A percentile compares a stretch with the other conserved stretches of the same genome.
Conservation (phyloP, 2,888 invertebrate species). For the Invenusta paracnida region DNA sequence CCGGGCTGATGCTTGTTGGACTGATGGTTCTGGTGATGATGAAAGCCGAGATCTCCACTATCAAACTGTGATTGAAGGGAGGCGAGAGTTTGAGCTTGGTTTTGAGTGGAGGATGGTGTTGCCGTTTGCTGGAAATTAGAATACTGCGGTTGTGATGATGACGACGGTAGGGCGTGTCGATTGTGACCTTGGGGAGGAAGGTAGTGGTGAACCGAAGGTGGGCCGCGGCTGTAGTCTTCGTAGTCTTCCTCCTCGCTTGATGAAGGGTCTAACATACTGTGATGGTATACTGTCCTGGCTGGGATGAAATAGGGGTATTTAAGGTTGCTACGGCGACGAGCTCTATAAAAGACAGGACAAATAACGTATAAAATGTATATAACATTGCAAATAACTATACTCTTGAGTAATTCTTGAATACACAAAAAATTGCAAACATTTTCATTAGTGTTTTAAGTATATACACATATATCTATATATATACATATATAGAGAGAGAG, state of each 20-base stretch:
- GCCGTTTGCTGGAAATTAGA: neutral
- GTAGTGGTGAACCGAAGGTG: neutral
- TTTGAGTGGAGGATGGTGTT: neutral
- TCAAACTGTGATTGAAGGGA: neutral
- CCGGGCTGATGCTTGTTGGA: neutral
- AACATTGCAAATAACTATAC: no score
- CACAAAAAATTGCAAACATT: no score
- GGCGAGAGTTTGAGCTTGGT: no score
- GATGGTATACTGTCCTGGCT: no score
- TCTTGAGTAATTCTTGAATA: no score
- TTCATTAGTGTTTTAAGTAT: no score
- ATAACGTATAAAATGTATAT: no score
- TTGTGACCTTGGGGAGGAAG: neutral
- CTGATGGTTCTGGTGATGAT: neutral
- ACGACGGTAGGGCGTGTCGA: neutral
- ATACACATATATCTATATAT: no score
- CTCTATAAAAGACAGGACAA: no score
- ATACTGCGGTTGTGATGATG: neutral
- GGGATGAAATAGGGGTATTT: no score
- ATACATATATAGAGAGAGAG: no score
- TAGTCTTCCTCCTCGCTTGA: conserved; percentile 11
- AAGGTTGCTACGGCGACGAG: no score
- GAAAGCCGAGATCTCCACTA: neutral
- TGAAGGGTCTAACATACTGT: neutral
- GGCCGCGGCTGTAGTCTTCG: neutral